Percentiles rank a stretch among this genome's conserved stretches.
phyloP scores from a whole-genome alignment of 2,113 vertebrate genomes.

The Chlorocebus sabaeus region DNA sequence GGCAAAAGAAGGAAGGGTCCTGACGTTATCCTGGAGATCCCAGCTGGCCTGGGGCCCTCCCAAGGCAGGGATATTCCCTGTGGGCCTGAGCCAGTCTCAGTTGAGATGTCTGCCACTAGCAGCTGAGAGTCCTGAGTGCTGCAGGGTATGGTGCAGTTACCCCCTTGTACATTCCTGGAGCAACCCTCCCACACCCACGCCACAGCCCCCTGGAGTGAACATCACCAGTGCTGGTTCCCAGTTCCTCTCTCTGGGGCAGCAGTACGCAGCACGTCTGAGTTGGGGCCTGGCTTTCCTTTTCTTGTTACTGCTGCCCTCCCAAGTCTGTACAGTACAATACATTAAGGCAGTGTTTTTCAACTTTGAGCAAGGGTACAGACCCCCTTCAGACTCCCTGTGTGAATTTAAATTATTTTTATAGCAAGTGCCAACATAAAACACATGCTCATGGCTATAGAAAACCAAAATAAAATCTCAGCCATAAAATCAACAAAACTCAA shows the following conservation, averaged over 20 bases:
- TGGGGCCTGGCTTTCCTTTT: neutral
- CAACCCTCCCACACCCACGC: neutral
- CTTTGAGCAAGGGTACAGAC: neutral
- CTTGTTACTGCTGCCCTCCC: neutral
- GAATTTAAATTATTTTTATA: conserved; percentile 59
- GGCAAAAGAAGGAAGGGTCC: neutral
- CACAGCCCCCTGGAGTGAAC: too few species aligned
- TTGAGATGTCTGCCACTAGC: neutral
- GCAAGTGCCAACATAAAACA: conserved; percentile 34
- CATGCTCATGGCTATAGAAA: conserved; percentile 32
- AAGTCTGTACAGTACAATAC: neutral
- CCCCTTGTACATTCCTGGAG: neutral
- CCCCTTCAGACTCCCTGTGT: neutral
- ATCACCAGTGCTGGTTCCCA: neutral
- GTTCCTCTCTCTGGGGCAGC: neutral
- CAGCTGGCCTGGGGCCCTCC: neutral
- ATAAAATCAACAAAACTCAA: conserved; percentile 47
- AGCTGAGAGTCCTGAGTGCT: neutral
- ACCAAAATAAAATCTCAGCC: conserved; percentile 46
- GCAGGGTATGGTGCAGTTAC: neutral
- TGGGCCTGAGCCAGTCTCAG: neutral
- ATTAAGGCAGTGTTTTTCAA: neutral
- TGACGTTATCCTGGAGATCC: neutral
- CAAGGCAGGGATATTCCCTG: neutral
- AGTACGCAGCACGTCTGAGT: neutral